A percentile compares a stretch with the other conserved stretches of the same genome.
These are phyloP conservation scores for Sitodiplosis mosellana DNA, from an alignment of 1,140 invertebrate genomes.

Conservation along the genomic window DNA sequence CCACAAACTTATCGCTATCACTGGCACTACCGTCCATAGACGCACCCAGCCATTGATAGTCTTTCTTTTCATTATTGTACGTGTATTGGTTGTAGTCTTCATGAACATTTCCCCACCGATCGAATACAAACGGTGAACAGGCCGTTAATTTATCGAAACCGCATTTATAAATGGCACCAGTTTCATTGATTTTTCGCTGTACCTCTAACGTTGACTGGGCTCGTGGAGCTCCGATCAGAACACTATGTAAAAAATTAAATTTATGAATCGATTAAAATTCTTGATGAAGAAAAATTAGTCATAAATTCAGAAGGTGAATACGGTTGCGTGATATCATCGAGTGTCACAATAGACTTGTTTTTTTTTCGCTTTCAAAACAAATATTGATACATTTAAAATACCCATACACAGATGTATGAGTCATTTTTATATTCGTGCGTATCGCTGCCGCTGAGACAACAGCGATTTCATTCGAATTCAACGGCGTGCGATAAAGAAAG, in stretches of 20 bases:
- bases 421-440: neutral
- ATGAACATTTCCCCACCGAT: constrained; percentile 12
- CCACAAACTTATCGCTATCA: constrained; percentile 18
- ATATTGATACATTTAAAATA: too few relatives aligned
- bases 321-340: too few relatives aligned
- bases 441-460: neutral
- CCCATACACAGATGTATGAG: neutral
- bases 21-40: constrained; percentile 19
- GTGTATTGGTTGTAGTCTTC: neutral
- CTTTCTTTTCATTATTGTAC: neutral
- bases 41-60: constrained; percentile 20
- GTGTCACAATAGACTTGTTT: too few relatives aligned
- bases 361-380: too few relatives aligned
- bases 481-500: neutral
- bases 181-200: constrained; percentile 19
- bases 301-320: too few relatives aligned
- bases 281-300: too few relatives aligned
- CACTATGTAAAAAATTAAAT: neutral
- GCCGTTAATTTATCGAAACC: constrained; percentile 6
- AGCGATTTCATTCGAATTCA: neutral
- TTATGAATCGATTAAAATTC: neutral
- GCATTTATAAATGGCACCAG: constrained; percentile 22
- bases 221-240: constrained; percentile 19
- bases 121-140: constrained; percentile 19
- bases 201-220: constrained; percentile 15